A percentile compares a stretch with the other conserved stretches of the same genome.
Conservation (phyloP, 2,888 invertebrate species). For the Argyresthia goedartella region DNA sequence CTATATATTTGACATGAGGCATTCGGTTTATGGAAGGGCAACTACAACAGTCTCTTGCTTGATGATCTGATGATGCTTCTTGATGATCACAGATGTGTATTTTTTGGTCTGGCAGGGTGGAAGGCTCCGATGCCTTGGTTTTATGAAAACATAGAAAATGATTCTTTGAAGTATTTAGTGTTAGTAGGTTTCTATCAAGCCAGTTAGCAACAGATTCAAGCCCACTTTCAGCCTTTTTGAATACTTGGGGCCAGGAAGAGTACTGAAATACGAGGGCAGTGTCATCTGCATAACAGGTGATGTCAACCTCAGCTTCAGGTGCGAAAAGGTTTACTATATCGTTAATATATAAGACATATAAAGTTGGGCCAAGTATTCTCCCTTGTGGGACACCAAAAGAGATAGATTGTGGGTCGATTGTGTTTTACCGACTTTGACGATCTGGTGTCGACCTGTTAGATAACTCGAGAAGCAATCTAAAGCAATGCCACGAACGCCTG, state of each 20-base stretch:
- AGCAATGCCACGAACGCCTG: not conserved
- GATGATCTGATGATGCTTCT: no score
- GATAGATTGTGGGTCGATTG: not conserved
- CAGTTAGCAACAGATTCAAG: not conserved
- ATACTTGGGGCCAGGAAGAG: no score
- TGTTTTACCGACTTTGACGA: not conserved
- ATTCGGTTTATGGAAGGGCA: no score
- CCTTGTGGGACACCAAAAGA: not conserved
- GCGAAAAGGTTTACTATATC: not conserved
- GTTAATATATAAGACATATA: not conserved
- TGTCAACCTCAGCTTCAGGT: not conserved
- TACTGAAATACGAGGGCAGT: not conserved
- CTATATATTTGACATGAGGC: no score
- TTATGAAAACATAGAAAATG: not conserved
- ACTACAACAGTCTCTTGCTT: no score
- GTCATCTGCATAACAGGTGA: no score
- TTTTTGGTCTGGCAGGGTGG: no score
- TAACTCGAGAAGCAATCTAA: slow-evolving; percentile 1
- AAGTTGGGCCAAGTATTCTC: not conserved
- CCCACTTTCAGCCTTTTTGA: no score
- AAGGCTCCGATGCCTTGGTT: no score
- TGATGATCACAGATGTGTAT: no score
- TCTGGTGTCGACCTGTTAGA: not conserved
- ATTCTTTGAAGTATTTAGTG: not conserved
- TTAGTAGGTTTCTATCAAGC: no score